phyloP scores from a whole-genome alignment of 2,888 invertebrate genomes.

The Fabriciana adippe region DNA sequence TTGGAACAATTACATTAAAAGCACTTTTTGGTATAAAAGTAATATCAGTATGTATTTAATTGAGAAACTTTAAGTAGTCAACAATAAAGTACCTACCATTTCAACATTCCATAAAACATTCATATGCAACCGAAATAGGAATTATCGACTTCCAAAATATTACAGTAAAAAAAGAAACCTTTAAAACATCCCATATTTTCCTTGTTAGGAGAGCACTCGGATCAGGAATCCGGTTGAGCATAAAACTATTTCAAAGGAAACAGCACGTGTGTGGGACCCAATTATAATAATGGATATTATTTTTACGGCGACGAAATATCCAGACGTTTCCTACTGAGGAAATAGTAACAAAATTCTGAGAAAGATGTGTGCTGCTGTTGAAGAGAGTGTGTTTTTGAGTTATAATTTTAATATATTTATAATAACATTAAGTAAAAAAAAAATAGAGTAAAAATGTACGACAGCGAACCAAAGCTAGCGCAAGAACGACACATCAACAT shows the following conservation, averaged over 20 bases:
- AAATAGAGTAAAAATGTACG: too few species aligned
- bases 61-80: not conserved
- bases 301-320: constrained; percentile 63
- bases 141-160: not conserved
- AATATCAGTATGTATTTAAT: too few species aligned
- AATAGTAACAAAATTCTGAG: constrained; percentile 25
- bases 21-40: too few species aligned
- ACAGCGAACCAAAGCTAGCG: too few species aligned
- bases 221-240: constrained; percentile 41
- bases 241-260: constrained; percentile 56
- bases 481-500: too few species aligned
- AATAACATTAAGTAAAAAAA: not conserved
- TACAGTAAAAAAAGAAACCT: constrained; percentile 2
- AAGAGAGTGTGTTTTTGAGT: constrained; percentile 19
- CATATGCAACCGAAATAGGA: not conserved
- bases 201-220: constrained; percentile 22
- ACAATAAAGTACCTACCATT: not conserved
- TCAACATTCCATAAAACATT: constrained; percentile 1
- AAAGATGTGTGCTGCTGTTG: constrained; percentile 24
- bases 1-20: too few species aligned
- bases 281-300: constrained; percentile 76
- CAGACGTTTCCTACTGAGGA: constrained; percentile 32
- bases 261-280: constrained; percentile 58
- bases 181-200: constrained; percentile 10
- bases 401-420: not conserved